Evolutionary conservation across 2,113 vertebrate genomes (phyloP).

Genomic region (Camelus bactrianus): DNA sequence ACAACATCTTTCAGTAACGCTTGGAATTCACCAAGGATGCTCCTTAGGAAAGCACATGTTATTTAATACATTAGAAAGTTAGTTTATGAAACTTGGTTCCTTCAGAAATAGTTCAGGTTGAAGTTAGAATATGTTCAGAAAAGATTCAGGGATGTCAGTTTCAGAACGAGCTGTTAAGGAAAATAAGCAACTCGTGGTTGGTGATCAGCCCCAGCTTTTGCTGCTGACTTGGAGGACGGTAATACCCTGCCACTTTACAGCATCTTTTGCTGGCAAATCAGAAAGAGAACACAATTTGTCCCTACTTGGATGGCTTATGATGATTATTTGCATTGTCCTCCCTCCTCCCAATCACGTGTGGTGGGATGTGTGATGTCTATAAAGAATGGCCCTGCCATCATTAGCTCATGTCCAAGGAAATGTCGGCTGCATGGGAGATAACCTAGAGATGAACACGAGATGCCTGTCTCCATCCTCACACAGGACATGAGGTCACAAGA

Average conservation of each 20-base stretch:
- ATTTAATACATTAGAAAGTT: not conserved
- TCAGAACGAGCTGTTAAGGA: not conserved
- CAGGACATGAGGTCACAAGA: not conserved
- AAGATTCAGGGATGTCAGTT: not conserved
- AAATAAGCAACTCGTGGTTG: not conserved
- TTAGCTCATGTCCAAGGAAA: not conserved
- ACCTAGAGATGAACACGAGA: not conserved
- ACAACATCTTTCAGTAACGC: not conserved
- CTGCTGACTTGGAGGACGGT: not conserved
- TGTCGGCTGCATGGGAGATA: not conserved
- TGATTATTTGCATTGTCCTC: not conserved
- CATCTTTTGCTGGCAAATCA: not conserved
- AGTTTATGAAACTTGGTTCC: not conserved
- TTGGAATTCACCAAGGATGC: not conserved
- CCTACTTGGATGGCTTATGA: not conserved
- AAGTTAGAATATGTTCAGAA: not conserved
- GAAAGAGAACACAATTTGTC: not conserved
- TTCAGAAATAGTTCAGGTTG: not conserved
- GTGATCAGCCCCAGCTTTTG: not conserved
- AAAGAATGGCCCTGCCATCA: not conserved
- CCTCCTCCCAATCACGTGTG: not conserved
- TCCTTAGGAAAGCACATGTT: not conserved
- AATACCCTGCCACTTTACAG: not conserved
- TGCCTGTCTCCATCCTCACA: not conserved
- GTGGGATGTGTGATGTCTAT: not conserved